Evolutionary conservation across 2,113 vertebrate species (phyloP), one percentile per base, ranked within the genome.

Genomic region (Chloroceryle aenea): DNA sequence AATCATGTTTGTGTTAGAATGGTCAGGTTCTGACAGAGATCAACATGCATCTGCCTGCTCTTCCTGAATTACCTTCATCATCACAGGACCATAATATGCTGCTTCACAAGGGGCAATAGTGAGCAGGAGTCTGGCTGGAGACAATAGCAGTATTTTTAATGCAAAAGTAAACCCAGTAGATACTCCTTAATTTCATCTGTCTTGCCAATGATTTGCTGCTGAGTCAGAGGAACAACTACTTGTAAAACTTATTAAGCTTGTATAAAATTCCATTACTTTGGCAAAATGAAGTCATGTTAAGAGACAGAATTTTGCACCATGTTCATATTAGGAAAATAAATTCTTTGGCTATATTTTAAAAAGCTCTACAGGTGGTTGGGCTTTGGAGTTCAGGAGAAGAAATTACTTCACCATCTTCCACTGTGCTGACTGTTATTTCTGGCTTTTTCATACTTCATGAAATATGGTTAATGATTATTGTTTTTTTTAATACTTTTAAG

Each of bases 381-480:
- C 87, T 97, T 97, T 94, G 64, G 93, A 95, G 78, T 84, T 55
- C 69, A 74, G 64, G 83, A 96, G 89, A 83, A 98, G 93, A 92
- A 97, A 97, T 98, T 61, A 98, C 94, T 83, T 98, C 96, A 98
- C 89, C 88, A 93, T 76, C 47, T 97, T 97, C 94, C 97, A 96
- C 97, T 97, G 91, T 91, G 67, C 56, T 92, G 75, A 34, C 91
- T 97, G 96, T 98, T 98, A 59, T 94, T 97, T 97, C 98, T 98
- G 98, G 97, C 97, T 93, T 43, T 85, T 71, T 82, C 14, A 25
- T 78, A 56, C 48, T 66, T 94, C 30, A 87, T 80, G 93, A 97
- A 97, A 93, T 97, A 96, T 96, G 95, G 81, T 97, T 98, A 98
- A 98, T 98, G 98, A 96, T 97, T 95, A 97, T 95, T 97, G 76